Percentiles rank a stretch among this genome's conserved stretches.
Evolutionary conservation across 2,888 invertebrate species (phyloP).

Genomic region (Andrena haemorrhoa): DNA sequence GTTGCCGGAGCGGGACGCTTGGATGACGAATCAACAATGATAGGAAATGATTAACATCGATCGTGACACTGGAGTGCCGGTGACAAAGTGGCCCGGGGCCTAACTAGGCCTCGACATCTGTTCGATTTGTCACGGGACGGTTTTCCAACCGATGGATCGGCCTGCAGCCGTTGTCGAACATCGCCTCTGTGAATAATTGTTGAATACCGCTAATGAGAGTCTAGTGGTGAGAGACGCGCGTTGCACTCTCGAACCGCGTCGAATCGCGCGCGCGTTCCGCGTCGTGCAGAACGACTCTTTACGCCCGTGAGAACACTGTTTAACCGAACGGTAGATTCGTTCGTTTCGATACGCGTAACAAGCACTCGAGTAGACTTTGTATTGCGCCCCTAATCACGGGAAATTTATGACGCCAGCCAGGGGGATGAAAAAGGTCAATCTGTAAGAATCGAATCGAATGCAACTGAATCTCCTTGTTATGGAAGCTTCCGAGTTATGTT

Average conservation of each 20-base stretch:
- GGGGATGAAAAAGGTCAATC: conserved; percentile 39
- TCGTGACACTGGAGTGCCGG: conserved; percentile 64
- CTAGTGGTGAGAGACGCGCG: conserved; percentile 72
- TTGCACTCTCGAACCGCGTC: conserved; percentile 58
- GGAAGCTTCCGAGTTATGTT: conserved; percentile 1
- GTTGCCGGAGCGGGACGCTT: conserved; percentile 29
- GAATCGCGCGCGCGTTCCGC: conserved; percentile 57
- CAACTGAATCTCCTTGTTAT: neutral
- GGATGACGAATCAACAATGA: conserved; percentile 76
- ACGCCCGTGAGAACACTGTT: conserved; percentile 62
- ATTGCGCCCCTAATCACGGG: conserved; percentile 51
- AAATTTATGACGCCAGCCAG: conserved; percentile 39
- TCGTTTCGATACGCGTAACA: conserved; percentile 47
- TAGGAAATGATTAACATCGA: conserved; percentile 65
- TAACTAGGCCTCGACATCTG: conserved; percentile 83
- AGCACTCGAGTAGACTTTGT: conserved; percentile 19
- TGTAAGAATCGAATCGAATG: neutral
- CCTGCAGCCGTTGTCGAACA: conserved; percentile 69
- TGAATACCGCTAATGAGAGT: conserved; percentile 83
- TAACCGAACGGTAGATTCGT: conserved; percentile 18
- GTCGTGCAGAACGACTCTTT: conserved; percentile 26
- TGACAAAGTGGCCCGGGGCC: conserved; percentile 75
- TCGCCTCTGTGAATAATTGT: conserved; percentile 82
- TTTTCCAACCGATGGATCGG: conserved; percentile 74
- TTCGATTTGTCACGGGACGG: conserved; percentile 79